Conservation (phyloP, 1,140 invertebrate genomes). For the Agrypnia vestita region DNA sequence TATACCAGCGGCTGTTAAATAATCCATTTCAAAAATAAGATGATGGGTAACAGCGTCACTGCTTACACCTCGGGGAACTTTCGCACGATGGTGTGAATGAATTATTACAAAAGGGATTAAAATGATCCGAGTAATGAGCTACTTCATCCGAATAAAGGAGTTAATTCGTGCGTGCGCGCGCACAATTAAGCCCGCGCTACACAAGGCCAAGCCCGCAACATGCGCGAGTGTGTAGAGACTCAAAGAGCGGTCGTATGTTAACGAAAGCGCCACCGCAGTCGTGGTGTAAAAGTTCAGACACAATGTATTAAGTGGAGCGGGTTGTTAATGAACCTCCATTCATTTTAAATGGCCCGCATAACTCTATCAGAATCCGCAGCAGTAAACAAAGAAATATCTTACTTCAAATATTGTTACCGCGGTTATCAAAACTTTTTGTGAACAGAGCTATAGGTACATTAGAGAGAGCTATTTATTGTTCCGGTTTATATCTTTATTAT, state of each 20-base stretch:
- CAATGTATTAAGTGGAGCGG: not conserved
- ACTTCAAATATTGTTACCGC: no score
- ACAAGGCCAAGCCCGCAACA: slow-evolving; percentile 14
- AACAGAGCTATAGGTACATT: no score
- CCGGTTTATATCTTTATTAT: no score
- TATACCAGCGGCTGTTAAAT: no score
- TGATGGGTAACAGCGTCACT: no score
- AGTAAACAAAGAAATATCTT: not conserved
- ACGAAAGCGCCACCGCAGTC: slow-evolving; percentile 9
- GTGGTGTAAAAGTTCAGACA: slow-evolving; percentile 34
- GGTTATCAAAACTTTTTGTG: no score
- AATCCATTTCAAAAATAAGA: no score
- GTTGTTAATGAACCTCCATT: slow-evolving; percentile 8
- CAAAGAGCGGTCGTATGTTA: not conserved
- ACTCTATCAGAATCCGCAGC: not conserved
- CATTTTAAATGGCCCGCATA: slow-evolving; percentile 1
- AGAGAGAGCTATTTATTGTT: no score
- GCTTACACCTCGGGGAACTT: no score
- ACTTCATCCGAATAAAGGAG: slow-evolving; percentile 17
- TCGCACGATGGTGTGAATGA: no score
- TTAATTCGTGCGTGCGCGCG: slow-evolving; percentile 29
- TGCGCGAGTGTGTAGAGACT: not conserved
- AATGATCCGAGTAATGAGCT: slow-evolving; percentile 26
- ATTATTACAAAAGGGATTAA: not conserved
- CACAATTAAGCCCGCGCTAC: slow-evolving; percentile 8